A percentile compares a stretch with the other conserved stretches of the same genome.
Evolutionary conservation across 2,113 vertebrate species (phyloP).

Genomic region (Lucifuga dentata): DNA sequence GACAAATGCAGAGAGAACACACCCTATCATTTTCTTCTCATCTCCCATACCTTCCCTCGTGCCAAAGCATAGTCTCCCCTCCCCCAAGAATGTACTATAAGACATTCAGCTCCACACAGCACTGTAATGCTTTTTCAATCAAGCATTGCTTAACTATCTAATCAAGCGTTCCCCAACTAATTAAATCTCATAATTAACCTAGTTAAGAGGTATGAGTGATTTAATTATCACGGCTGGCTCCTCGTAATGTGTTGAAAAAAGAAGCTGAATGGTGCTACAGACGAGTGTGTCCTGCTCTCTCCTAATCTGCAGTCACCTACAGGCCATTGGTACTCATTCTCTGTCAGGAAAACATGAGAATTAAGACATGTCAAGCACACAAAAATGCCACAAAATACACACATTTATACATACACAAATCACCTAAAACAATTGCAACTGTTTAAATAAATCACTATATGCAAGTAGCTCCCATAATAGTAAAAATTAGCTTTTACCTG

Average conservation of each 20-base stretch:
- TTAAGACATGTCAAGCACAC: slow-evolving; percentile 19
- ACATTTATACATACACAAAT: no score
- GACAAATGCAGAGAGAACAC: slow-evolving; percentile 43
- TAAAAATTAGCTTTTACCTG: no score
- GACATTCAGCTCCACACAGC: slow-evolving; percentile 19
- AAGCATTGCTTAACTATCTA: slow-evolving; percentile 63
- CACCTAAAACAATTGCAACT: no score
- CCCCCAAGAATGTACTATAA: slow-evolving; percentile 1
- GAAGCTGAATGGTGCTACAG: slow-evolving; percentile 25
- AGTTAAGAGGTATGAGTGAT: slow-evolving; percentile 63
- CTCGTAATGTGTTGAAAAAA: slow-evolving; percentile 41
- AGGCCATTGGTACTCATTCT: slow-evolving; percentile 25
- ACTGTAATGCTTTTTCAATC: slow-evolving; percentile 60
- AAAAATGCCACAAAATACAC: no score
- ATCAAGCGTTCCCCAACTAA: slow-evolving; percentile 68
- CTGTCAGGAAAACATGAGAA: slow-evolving; percentile 26
- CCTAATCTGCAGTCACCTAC: slow-evolving; percentile 38
- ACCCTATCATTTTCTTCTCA: slow-evolving; percentile 23
- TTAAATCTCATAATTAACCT: slow-evolving; percentile 74
- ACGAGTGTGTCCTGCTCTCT: slow-evolving; percentile 2
- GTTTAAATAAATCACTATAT: no score
- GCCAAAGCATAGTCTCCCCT: no score
- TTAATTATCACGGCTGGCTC: slow-evolving; percentile 60
- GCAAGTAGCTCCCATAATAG: no score
- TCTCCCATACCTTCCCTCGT: neutral